Evolutionary conservation across 2,797 vertebrate genomes (phyloP), one percentile per base, ranked within the genome.

Genomic region (Tarsius wallacei): DNA sequence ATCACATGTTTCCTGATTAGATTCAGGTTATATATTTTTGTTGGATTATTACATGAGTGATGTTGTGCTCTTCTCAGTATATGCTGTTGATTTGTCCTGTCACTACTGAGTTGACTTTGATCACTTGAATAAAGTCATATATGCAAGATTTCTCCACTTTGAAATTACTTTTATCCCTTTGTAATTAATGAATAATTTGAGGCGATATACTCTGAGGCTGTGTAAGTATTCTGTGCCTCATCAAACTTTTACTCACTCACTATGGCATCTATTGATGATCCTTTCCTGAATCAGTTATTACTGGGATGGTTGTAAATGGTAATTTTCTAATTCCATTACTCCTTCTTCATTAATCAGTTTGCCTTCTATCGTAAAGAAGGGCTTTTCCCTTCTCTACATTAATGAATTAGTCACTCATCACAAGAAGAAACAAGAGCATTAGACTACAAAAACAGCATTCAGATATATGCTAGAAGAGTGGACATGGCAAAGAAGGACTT

Each of bases 251-350:
- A 64, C 26, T 19, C 7, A 19, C 36, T 74, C 31, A 16, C 81
- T 80, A 76, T n/a, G 80, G 70, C n/a, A 15, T 78, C 71, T 61
- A 13, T 55, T n/a, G 85, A 71, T 96, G 90, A 57, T 85, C 85
- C 14, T 11, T 63, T 61, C 13, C 71, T 42, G 5, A 26, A 28
- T 70, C 70, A 26, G 10, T 89, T 49, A 90, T 78, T 53, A 28
- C 33, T 33, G 6, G 53, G n/a, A 91, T 51, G 63, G 26, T 47
- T 31, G 49, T 31, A 51, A 81, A 87, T 61, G 33, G 47, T 73
- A n/a, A 77, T 93, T 91, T 93, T 80, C 76, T 87, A 66, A 70
- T 93, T 87, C 64, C 21, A 31, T 51, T 26, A 82, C 31, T 90
- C 63, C n/a, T 93, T 86, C 31, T 71, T 84, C 16, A 16, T 71